Percentiles rank a stretch among this genome's conserved stretches.
These are phyloP conservation scores for Paradisaea rubra DNA, from an alignment of 2,113 vertebrate genomes.

Conservation along the genomic window DNA sequence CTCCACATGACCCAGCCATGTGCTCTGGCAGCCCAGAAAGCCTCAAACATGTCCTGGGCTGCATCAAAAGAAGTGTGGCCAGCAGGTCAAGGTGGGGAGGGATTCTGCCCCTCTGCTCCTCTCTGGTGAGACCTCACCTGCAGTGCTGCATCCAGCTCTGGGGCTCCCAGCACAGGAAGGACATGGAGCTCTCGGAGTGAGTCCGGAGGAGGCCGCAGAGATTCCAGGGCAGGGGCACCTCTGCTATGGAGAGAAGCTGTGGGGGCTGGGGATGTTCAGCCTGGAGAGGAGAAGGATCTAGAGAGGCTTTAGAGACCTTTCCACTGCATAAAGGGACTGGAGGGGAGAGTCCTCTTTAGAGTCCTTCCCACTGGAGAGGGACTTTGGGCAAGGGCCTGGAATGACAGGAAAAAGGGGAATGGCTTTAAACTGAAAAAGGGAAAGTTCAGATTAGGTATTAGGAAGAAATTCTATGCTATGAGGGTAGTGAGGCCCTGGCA, in stretches of 20 bases:
- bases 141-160: background rate
- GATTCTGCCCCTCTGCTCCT: background rate
- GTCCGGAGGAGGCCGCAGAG: background rate
- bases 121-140: background rate
- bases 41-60: background rate
- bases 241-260: background rate
- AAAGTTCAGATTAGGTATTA: background rate
- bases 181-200: accelerated
- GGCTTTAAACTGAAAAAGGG: background rate
- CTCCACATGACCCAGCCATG: too few species aligned
- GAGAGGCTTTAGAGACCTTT: background rate
- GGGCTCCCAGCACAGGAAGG: accelerated
- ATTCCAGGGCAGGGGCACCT: accelerated
- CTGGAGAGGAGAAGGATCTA: background rate
- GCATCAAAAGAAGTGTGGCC: background rate
- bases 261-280: background rate
- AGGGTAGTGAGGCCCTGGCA: background rate
- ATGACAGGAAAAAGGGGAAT: background rate
- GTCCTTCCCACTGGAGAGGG: too few species aligned
- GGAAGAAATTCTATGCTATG: background rate
- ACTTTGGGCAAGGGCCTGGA: too few species aligned
- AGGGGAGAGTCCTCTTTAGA: too few species aligned
- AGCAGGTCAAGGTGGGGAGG: background rate
- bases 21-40: background rate
- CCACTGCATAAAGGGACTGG: too few species aligned